A percentile compares a stretch with the other conserved stretches of the same genome.
Evolutionary conservation across 2,797 vertebrate genomes (phyloP).

Genomic region (Acrossocheilus wenchowensis): DNA sequence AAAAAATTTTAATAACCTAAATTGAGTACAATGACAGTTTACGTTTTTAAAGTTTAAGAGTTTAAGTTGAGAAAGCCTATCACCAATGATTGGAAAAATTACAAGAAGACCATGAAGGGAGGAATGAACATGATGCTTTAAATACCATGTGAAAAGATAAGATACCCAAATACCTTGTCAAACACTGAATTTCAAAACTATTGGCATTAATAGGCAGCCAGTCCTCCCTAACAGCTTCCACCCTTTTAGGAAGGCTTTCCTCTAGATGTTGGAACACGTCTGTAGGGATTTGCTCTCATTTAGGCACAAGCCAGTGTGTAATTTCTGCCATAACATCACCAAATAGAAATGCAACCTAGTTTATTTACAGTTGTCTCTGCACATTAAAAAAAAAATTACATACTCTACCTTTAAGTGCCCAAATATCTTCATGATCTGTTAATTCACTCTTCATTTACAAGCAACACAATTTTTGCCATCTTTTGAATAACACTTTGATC

Average conservation of each 20-base stretch:
- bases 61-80: neutral
- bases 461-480: neutral
- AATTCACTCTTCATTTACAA: neutral
- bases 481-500: neutral
- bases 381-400: neutral
- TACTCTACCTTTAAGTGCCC: neutral
- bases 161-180: neutral
- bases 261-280: neutral
- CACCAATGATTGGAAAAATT: neutral
- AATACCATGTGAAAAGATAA: neutral
- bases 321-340: conserved; percentile 4
- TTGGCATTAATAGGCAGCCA: neutral
- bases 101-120: neutral
- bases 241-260: neutral
- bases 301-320: neutral
- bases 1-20: neutral
- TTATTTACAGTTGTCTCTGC: neutral
- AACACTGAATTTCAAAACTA: neutral
- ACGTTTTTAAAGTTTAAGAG: neutral
- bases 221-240: neutral
- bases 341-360: neutral
- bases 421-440: neutral
- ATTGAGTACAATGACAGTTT: neutral
- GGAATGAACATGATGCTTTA: neutral
- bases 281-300: neutral